Conservation (phyloP, 2,113 vertebrate genomes). For the Silurus meridionalis region DNA sequence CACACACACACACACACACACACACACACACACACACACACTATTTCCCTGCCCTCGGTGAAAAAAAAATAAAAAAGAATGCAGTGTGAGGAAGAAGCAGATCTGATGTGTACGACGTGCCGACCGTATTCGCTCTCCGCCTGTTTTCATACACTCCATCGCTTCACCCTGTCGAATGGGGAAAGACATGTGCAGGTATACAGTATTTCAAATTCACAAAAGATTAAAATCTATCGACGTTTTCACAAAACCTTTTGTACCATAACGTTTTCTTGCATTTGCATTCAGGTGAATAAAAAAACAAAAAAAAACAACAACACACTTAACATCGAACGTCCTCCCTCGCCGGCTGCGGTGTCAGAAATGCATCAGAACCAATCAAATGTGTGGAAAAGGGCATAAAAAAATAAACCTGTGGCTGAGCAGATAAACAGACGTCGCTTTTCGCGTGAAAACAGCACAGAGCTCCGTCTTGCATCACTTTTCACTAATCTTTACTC, state of each 20-base stretch:
- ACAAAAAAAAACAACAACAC: constrained; percentile 12
- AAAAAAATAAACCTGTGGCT: not conserved
- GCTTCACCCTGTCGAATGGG: not conserved
- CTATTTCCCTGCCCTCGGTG: constrained; percentile 47
- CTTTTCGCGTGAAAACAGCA: not conserved
- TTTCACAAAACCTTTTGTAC: constrained; percentile 71
- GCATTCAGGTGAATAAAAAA: constrained; percentile 41
- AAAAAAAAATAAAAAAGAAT: constrained; percentile 22
- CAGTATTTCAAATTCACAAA: constrained; percentile 74
- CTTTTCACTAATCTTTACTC: not conserved
- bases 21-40: too few species aligned
- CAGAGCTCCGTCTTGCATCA: not conserved
- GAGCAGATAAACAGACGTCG: not conserved
- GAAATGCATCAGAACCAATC: constrained; percentile 18
- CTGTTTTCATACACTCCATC: not conserved
- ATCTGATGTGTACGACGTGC: not conserved
- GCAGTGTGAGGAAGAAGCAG: not conserved
- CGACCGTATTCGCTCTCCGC: not conserved
- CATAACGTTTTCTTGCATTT: constrained; percentile 47
- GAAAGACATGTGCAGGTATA: constrained; percentile 66
- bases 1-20: not conserved
- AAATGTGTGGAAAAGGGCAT: not conserved
- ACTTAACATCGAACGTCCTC: not conserved
- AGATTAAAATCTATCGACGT: constrained; percentile 53
- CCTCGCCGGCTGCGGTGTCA: not conserved